Evolutionary conservation across 2,888 invertebrate genomes (phyloP).

Genomic region (Sipha maydis): DNA sequence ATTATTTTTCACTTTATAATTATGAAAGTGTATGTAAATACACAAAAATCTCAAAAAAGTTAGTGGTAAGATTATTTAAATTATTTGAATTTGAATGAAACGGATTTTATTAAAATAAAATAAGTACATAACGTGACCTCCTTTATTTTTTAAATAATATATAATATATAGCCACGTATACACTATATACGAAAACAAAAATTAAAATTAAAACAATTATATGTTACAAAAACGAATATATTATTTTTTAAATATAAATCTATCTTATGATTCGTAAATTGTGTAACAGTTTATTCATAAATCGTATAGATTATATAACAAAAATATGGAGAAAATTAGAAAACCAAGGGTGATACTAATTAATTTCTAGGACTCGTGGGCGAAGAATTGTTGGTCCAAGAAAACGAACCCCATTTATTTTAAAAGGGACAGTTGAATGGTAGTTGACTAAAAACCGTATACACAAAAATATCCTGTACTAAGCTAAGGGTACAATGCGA

Average conservation of each 20-base stretch:
- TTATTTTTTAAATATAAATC: too few relatives aligned
- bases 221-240: too few relatives aligned
- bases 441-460: constrained; percentile 16
- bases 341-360: constrained; percentile 20
- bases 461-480: not conserved
- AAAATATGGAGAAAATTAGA: not conserved
- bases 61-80: not conserved
- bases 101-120: not conserved
- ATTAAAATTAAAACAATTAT: too few relatives aligned
- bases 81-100: not conserved
- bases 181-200: too few relatives aligned
- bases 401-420: constrained; percentile 20
- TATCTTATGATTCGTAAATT: too few relatives aligned
- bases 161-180: too few relatives aligned
- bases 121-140: too few relatives aligned
- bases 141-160: too few relatives aligned
- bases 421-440: constrained; percentile 24
- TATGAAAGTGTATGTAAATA: too few relatives aligned
- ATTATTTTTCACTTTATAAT: too few relatives aligned
- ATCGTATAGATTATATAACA: not conserved
- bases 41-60: not conserved
- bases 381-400: constrained; percentile 16
- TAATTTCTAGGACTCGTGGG: not conserved
- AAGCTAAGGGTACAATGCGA: not conserved
- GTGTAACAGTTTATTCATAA: too few relatives aligned